A percentile compares a stretch with the other conserved stretches of the same genome.
Evolutionary conservation across 2,797 vertebrate species (phyloP).

Genomic region (Notamacropus eugenii): DNA sequence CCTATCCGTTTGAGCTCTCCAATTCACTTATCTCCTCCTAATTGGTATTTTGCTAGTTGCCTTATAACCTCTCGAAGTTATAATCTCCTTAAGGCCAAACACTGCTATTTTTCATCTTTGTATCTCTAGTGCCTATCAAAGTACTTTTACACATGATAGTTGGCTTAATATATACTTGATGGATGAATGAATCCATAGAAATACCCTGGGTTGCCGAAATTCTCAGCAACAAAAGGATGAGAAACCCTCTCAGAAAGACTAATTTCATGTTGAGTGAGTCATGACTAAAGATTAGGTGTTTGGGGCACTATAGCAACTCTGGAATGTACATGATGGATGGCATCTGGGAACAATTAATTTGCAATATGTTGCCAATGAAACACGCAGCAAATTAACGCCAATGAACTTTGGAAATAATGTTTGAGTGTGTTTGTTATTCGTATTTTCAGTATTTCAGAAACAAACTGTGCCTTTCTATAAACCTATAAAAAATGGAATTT

Average conservation of each 20-base stretch:
- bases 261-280: not conserved
- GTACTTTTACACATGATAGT: not conserved
- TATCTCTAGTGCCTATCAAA: not conserved
- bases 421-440: not conserved
- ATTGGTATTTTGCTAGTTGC: not conserved
- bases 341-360: constrained; percentile 4
- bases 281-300: not conserved
- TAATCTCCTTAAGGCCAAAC: not conserved
- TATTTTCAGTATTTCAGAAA: not conserved
- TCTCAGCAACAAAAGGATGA: not conserved
- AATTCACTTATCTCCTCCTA: not conserved
- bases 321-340: not conserved
- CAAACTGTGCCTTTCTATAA: not conserved
- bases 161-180: not conserved
- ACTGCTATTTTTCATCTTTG: not conserved
- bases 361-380: not conserved
- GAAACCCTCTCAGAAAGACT: not conserved
- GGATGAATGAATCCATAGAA: not conserved
- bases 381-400: not conserved
- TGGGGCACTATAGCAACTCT: not conserved
- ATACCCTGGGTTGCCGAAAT: not conserved
- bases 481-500: not conserved
- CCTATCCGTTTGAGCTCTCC: not conserved
- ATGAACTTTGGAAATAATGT: not conserved
- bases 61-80: not conserved